Base-by-base conservation (phyloP, 2,113 vertebrate genomes). In the Microcebus ravelobensis region DNA sequence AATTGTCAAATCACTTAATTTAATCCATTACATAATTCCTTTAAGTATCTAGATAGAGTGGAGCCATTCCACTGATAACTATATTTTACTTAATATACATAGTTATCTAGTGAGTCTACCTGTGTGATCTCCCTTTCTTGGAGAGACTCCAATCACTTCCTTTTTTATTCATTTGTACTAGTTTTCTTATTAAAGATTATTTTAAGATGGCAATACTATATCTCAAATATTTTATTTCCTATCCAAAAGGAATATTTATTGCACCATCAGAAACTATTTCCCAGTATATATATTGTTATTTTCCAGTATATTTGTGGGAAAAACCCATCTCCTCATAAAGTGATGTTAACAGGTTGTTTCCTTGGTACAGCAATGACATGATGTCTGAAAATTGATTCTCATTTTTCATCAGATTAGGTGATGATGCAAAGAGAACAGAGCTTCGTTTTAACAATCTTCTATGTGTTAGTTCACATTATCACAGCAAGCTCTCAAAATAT, bases 11-110 rank as follows among this genome's bases (percentile, higher is more conserved):
- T 59, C 34, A 50, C 52, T 86, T 92, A 88, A 36, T 70, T 74
- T 90, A 94, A 87, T 82, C 85, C 50, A 42, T 80, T 63, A 90
- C 27, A 80, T n/a, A 85, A 91, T 94, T 88, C 45, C 3, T 74
- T 73, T 84, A 71, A 82, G 68, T 15, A n/a, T 76, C 55, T 71
- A n/a, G 21, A 59, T 42, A 92, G 57, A 71, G 5, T 65, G 11
- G n/a, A 39, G 36, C 15, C 59, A 68, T 61, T 74, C 20, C 14
- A 74, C 59, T 34, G 18, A 83, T 50, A 86, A 94, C 68, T 95
- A 11, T 42, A 87, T 83, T 92, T 92, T 85, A 90, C 23, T 93
- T 91, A 76, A 88, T 65, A 42, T 2, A 2, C 17, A 39, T 8
- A 82, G 6, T 70, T 81, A 67, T 48, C 39, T 67, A n/a, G 76